Conservation (phyloP, 2,888 invertebrate species). For the Leucozona laternaria region DNA sequence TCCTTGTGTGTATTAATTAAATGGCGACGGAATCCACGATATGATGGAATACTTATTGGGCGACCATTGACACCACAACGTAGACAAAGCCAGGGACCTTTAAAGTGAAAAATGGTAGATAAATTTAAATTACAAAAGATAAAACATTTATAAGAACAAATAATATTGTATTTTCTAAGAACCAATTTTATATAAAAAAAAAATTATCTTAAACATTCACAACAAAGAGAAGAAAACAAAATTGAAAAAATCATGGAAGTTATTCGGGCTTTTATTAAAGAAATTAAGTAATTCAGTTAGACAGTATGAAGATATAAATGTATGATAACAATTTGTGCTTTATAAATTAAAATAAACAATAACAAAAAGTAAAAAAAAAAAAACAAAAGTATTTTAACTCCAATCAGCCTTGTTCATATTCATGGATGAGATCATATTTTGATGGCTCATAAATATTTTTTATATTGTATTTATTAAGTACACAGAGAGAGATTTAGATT, state of each 20-base stretch:
- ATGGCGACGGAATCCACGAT: conserved; percentile 92
- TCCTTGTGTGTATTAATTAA: conserved; percentile 92
- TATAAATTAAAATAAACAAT: not conserved
- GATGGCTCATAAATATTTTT: not conserved
- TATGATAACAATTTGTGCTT: not conserved
- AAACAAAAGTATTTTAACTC: not conserved
- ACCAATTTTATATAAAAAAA: not conserved
- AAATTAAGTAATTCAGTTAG: not conserved
- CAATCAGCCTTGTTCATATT: not conserved
- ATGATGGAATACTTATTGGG: conserved; percentile 89
- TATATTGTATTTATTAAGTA: no score
- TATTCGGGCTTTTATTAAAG: not conserved
- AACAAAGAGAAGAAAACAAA: not conserved
- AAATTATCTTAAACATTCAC: not conserved
- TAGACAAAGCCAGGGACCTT: conserved; percentile 92
- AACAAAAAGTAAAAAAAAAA: not conserved
- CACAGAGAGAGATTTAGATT: not conserved
- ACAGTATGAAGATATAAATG: not conserved
- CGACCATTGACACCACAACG: conserved; percentile 89
- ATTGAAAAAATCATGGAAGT: not conserved
- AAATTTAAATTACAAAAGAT: not conserved
- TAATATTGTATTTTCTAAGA: not conserved
- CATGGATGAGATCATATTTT: not conserved
- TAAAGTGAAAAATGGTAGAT: conserved; percentile 14
- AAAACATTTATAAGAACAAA: not conserved